phyloP scores from a whole-genome alignment of 2,888 invertebrate species.

The Ditylenchus weischeri region DNA sequence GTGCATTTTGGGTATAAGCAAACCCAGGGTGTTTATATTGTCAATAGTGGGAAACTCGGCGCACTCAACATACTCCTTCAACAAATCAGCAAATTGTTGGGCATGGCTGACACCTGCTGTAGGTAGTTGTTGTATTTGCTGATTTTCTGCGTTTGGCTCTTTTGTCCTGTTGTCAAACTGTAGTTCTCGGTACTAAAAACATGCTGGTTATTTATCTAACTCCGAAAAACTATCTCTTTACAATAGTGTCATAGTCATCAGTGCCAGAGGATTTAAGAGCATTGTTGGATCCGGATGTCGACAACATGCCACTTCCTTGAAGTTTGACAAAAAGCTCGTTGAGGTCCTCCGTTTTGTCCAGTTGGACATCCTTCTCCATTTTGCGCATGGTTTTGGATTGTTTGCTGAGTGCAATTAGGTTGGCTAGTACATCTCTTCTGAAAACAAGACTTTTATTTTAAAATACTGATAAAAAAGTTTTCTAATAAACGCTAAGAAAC shows the following conservation, averaged over 20 bases:
- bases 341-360: conserved; percentile 10
- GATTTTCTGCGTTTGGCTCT: neutral
- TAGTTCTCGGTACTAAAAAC: conserved; percentile 12
- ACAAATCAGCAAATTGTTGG: conserved; percentile 4
- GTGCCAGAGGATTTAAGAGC: neutral
- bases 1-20: neutral
- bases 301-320: neutral
- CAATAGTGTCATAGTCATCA: neutral
- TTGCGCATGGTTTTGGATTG: conserved; percentile 7
- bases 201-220: neutral
- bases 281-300: neutral
- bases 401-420: conserved; percentile 9
- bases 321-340: conserved; percentile 3
- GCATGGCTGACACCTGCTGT: no score
- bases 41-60: neutral
- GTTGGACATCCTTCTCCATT: conserved; percentile 11
- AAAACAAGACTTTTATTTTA: neutral
- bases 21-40: neutral
- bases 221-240: neutral
- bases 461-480: no score
- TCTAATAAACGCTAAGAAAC: no score
- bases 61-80: neutral
- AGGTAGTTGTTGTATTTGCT: neutral
- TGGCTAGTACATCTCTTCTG: conserved; percentile 12
- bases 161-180: neutral